Evolutionary conservation across 2,113 vertebrate species (phyloP).

Genomic region (Nicator chloris): DNA sequence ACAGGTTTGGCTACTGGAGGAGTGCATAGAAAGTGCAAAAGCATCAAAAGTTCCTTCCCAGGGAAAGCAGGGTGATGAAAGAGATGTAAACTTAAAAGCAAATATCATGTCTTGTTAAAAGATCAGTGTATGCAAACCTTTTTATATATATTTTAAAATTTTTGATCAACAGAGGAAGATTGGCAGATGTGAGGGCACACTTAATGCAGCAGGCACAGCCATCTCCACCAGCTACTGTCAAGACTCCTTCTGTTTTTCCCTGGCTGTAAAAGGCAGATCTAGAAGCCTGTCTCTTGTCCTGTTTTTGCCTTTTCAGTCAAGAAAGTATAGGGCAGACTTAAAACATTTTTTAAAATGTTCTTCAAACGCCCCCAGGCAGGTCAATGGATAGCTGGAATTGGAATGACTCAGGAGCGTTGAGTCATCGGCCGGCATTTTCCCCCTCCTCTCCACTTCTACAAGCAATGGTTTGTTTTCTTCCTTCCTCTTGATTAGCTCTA

Average conservation of each 20-base stretch:
- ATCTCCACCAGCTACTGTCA: neutral
- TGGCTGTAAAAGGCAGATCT: neutral
- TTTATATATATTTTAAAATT: neutral
- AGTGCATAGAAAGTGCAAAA: neutral
- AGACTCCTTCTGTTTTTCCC: neutral
- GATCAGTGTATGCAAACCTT: neutral
- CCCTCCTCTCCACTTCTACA: neutral
- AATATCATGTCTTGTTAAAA: neutral
- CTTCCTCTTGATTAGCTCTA: constrained; percentile 23
- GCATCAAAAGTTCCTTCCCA: neutral
- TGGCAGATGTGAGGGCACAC: neutral
- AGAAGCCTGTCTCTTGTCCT: neutral
- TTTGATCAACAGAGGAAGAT: neutral
- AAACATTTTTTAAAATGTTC: neutral
- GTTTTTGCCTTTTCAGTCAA: neutral
- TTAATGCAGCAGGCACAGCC: neutral
- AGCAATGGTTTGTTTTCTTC: constrained; percentile 28
- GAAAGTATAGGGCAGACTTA: neutral
- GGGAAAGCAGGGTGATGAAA: neutral
- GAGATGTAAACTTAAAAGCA: neutral
- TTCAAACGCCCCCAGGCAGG: neutral
- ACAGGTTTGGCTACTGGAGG: neutral
- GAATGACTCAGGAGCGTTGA: neutral
- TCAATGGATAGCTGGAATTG: neutral
- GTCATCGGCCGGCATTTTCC: neutral